Evolutionary conservation across 1,140 invertebrate genomes (phyloP), one percentile per base, ranked within the genome.

Genomic region (Wasmannia auropunctata): DNA sequence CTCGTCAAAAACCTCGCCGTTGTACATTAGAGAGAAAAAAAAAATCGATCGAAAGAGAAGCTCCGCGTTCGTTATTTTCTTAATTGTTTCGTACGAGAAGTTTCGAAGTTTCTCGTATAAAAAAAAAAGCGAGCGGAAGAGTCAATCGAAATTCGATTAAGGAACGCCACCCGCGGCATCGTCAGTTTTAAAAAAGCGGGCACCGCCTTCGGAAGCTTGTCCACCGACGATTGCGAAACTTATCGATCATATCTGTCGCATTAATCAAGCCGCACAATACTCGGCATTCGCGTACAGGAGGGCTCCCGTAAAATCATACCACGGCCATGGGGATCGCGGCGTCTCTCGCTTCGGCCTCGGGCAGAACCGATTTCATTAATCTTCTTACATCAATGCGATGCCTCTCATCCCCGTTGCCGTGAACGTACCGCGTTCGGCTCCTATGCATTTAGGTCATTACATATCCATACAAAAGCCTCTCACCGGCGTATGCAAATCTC

Each of bases 201-300:
- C 22, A 31, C 19, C 19, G 51, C 51, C 40, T 46, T 22, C 37
- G 43, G 67, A 58, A 83, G 51, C 54, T 34, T n/a, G 34, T 31
- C 49, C n/a, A 28, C 22, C 67, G 28, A 74, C 34, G 51, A 83
- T 83, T 56, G 79, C 67, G 25, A 72, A 43, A 72, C 51, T 83
- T 83, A 83, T 83, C 79, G 67, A 83, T 83, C 67, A 83, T 58
- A 72, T 83, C 37, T 74, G 79, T 83, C 79, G 79, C 79, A 83
- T 83, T 83, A 83, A 83, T 83, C 79, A 83, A 83, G n/a, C 37
- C 19, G 67, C 28, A 83, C 67, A 83, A 74, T 72, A 28, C 11
- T n/a, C 76, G 76, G 14, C 28, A 40, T 54, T 80, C 51, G 67
- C 46, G 28, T 58, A 43, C 43, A n/a, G 28, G 37, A 83, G 34